These are phyloP conservation scores for Grantiella picta DNA, from an alignment of 2,113 vertebrate genomes.

Conservation along the genomic window DNA sequence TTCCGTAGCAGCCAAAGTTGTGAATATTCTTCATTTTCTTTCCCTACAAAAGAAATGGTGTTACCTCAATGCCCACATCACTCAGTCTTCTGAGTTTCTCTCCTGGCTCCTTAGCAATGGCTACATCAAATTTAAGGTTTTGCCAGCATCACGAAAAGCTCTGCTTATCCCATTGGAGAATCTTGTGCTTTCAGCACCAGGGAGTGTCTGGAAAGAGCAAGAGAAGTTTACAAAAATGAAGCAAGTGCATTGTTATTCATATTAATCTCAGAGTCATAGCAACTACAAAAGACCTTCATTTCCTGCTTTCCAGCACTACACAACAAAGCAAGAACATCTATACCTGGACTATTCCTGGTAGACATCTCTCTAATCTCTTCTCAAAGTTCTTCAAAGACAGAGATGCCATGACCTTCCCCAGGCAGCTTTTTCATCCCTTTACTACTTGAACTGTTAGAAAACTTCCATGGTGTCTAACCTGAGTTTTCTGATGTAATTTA, in stretches of 20 bases:
- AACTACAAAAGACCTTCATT: not conserved
- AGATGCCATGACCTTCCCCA: not conserved
- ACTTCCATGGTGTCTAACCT: not conserved
- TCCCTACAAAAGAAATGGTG: not conserved
- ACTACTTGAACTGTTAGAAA: not conserved
- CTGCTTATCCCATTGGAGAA: not conserved
- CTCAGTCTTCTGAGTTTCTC: not conserved
- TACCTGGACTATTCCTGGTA: not conserved
- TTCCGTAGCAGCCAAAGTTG: not conserved
- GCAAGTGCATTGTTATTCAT: not conserved
- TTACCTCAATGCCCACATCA: not conserved
- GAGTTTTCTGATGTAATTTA: slow-evolving; percentile 5
- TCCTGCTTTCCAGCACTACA: not conserved
- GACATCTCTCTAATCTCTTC: not conserved
- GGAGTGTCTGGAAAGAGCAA: not conserved
- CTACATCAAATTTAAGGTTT: not conserved
- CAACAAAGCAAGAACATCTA: not conserved
- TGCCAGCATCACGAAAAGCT: not conserved
- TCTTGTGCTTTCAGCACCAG: not conserved
- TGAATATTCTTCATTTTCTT: not conserved
- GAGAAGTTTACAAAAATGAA: not conserved
- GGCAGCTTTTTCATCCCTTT: not conserved
- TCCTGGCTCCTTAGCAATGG: not conserved
- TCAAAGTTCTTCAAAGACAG: not conserved
- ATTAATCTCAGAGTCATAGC: not conserved